These are phyloP conservation scores for Mythimna pallens DNA, from an alignment of 2,888 invertebrate genomes.

Conservation along the genomic window DNA sequence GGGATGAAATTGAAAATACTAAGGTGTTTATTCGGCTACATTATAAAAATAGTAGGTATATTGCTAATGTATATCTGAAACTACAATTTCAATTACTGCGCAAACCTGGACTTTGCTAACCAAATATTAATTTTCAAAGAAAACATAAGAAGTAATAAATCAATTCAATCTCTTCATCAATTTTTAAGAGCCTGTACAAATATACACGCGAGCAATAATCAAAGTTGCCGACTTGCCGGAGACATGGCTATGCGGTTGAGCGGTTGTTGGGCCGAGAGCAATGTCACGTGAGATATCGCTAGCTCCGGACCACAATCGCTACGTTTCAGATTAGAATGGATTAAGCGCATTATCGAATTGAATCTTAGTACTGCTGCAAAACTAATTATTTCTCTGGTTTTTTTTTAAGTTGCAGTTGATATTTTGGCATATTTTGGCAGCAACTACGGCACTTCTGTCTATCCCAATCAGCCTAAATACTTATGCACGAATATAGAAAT, in stretches of 20 bases:
- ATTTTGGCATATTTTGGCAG: conserved; percentile 1
- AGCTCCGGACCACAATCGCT: not conserved
- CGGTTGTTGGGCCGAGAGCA: not conserved
- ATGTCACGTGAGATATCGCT: not conserved
- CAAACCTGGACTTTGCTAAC: not conserved
- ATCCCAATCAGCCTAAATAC: not conserved
- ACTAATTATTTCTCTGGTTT: not conserved
- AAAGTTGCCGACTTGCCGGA: not conserved
- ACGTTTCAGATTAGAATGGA: not conserved
- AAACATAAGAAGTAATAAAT: not conserved
- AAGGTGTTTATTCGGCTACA: not conserved
- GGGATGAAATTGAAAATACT: not conserved
- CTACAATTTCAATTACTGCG: not conserved
- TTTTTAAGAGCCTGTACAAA: not conserved
- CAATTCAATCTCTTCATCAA: not conserved
- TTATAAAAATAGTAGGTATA: not conserved
- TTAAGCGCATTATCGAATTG: not conserved
- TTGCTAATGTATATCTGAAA: not conserved
- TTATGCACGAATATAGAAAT: no score
- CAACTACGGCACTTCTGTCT: not conserved
- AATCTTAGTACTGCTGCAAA: not conserved
- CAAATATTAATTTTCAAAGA: conserved; percentile 11
- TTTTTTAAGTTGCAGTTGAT: not conserved
- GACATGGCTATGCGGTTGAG: not conserved
- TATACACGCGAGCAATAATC: not conserved